A percentile compares a stretch with the other conserved stretches of the same genome.
Conservation (phyloP, 2,888 invertebrate species). For the Limulus polyphemus region DNA sequence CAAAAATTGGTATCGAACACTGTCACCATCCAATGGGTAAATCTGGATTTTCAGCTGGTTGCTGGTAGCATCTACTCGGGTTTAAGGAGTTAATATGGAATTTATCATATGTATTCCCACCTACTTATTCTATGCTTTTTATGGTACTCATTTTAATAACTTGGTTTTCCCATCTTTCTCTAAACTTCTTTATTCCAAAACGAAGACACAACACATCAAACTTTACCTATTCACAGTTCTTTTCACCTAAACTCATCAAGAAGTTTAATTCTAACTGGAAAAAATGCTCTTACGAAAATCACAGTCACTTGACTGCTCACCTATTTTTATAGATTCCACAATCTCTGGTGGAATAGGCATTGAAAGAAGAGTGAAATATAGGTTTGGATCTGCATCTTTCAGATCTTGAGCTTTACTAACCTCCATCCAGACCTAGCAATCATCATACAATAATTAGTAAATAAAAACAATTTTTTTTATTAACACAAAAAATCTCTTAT, state of each 20-base stretch:
- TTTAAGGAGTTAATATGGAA: too few relatives aligned
- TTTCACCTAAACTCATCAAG: not conserved
- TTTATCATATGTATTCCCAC: too few relatives aligned
- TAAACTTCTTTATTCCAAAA: not conserved
- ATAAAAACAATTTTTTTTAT: not conserved
- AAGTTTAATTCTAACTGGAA: not conserved
- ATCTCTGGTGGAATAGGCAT: constrained; percentile 56
- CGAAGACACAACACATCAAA: not conserved
- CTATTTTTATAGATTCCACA: constrained; percentile 65
- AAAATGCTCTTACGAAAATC: not conserved
- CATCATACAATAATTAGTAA: not conserved
- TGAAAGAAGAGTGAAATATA: constrained; percentile 48
- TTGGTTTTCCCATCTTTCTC: too few relatives aligned
- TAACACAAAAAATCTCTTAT: too few relatives aligned
- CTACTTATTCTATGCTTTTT: too few relatives aligned
- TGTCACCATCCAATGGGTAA: too few relatives aligned
- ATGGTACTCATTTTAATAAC: too few relatives aligned
- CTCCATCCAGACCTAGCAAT: constrained; percentile 60
- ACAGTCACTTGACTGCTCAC: constrained; percentile 23
- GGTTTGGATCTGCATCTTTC: constrained; percentile 41
- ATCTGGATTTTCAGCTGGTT: too few relatives aligned
- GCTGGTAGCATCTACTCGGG: too few relatives aligned
- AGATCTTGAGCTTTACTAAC: constrained; percentile 65
- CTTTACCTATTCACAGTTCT: not conserved
- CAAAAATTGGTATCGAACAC: too few relatives aligned